These are phyloP conservation scores for Drosophila neoperkinsi DNA, from an alignment of 2,888 invertebrate genomes.

Conservation along the genomic window DNA sequence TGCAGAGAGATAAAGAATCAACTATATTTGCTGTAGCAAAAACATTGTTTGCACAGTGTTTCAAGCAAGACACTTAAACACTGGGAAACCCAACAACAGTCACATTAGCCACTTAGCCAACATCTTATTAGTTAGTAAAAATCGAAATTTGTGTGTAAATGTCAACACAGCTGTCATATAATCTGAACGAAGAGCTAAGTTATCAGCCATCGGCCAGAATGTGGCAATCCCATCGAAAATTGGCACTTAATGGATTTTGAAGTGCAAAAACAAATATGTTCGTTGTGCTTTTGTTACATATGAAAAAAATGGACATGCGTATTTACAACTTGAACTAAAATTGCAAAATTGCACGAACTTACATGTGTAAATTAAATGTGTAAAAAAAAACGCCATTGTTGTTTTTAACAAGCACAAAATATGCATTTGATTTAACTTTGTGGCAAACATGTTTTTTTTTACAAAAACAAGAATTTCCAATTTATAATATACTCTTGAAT, in stretches of 20 bases:
- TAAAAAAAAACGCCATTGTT: slow-evolving; percentile 4
- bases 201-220: neutral
- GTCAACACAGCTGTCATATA: slow-evolving; percentile 27
- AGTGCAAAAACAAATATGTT: slow-evolving; percentile 19
- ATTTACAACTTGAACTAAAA: neutral
- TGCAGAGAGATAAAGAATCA: neutral
- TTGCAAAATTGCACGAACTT: neutral
- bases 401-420: neutral
- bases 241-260: slow-evolving; percentile 40
- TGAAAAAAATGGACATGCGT: neutral
- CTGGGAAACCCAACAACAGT: slow-evolving; percentile 1
- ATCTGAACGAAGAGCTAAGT: slow-evolving; percentile 8
- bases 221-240: slow-evolving; percentile 1
- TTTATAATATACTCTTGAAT: neutral
- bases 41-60: slow-evolving; percentile 20
- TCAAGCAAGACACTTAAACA: slow-evolving; percentile 19
- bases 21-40: neutral
- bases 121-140: slow-evolving; percentile 18
- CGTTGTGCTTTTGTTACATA: neutral
- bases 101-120: slow-evolving; percentile 15
- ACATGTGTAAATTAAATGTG: no score
- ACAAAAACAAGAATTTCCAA: neutral
- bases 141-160: slow-evolving; percentile 36
- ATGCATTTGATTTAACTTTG: slow-evolving; percentile 27
- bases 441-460: neutral